Percentiles rank a stretch among this genome's conserved stretches.
Evolutionary conservation across 53 echinoderm and acorn worm species (phyloP).

Genomic region (Mesocentrotus franciscanus): DNA sequence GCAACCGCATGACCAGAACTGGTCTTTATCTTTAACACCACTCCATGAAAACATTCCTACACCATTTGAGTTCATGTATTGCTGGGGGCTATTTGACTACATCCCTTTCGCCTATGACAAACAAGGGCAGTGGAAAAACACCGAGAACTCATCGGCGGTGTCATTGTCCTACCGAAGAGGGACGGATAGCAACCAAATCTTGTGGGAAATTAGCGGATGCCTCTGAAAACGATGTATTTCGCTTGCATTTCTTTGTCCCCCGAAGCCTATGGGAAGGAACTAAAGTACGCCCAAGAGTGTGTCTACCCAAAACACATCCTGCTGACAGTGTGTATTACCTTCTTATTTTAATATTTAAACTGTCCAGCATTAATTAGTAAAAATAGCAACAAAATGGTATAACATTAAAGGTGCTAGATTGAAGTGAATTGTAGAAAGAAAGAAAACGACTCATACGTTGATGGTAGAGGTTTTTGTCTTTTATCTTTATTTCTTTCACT

Average conservation of each 20-base stretch:
- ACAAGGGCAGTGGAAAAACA: neutral
- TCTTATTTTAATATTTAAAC: neutral
- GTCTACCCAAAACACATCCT: neutral
- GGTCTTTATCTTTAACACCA: neutral
- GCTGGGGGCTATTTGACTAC: neutral
- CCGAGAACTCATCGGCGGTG: neutral
- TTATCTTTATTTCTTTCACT: too few relatives aligned
- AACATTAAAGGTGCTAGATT: neutral
- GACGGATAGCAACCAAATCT: neutral
- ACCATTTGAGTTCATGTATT: neutral
- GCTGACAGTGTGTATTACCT: neutral
- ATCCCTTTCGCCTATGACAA: neutral
- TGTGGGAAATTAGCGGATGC: conserved; percentile 16
- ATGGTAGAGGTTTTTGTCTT: too few relatives aligned
- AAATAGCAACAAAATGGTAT: neutral
- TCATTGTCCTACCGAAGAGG: neutral
- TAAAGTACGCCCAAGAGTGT: neutral
- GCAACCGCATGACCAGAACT: too few relatives aligned
- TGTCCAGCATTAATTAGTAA: neutral
- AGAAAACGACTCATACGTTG: too few relatives aligned
- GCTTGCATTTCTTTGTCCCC: neutral
- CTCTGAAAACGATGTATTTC: conserved; percentile 35
- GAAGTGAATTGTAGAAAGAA: too few relatives aligned
- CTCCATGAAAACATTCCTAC: neutral
- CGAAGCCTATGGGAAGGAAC: neutral